Evolutionary conservation across 2,888 invertebrate genomes (phyloP), one percentile per base, ranked within the genome.

Genomic region (Lasius fuliginosus): DNA sequence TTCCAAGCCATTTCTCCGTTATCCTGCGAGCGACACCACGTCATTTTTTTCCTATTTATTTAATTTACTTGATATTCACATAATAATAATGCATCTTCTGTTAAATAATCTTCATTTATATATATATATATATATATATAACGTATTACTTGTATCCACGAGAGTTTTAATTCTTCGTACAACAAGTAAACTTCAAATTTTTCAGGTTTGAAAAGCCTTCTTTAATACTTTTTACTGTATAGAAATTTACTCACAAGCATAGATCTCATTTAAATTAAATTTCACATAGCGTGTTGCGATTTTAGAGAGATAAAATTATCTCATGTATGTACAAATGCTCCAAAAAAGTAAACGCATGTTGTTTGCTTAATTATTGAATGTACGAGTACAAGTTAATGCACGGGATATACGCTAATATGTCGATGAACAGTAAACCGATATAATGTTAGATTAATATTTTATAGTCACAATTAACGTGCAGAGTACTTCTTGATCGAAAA

Each of bases 51-150:
- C 58, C 3, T 33, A 56, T 58, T 76, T 18, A 56, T 67, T 77
- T 42, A 30, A 42, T 77, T 30, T 42, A 58, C 23, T 27, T 65
- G 67, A 76, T 76, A 76, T 27, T 60, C 77, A 27, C 9, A n/a
- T 30, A 30, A 77, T 53, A 77, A 30, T 68, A 77, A 68, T 58
- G 42, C 30, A 42, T 40, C 58, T 56, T 42, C 30, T 23, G 30
- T 58, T 42, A 77, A 68, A 77, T 58, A 58, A 77, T 42, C 40
- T 68, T n/a, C 68, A 68, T 68, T 77, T 42, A 42, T 68, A n/a
- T 67, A 36, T 8, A 77, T 56, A 77, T n/a, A n/a, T n/a, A n/a
- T 42, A 42, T 68, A n/a, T 67, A 36, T 8, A 77, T 56, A 77
- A 77, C 33, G 46, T 75, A n/a, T 58, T 11, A 23, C 5, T 11